These are phyloP conservation scores for Fissipunctia ypsillon DNA, from an alignment of 2,888 invertebrate species.

Conservation along the genomic window DNA sequence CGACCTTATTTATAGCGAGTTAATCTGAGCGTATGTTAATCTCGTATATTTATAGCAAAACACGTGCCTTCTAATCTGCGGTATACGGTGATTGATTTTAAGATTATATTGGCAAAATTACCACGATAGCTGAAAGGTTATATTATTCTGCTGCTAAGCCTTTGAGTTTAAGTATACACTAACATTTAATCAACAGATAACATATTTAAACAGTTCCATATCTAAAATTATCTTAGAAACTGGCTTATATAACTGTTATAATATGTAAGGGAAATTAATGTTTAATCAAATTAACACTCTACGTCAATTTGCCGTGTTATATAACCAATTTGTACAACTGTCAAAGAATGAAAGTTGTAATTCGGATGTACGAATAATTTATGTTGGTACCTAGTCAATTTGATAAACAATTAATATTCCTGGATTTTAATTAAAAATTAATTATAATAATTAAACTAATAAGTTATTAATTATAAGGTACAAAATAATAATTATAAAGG, in stretches of 20 bases:
- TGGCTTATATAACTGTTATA: neutral
- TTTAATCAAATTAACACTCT: no score
- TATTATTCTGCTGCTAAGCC: neutral
- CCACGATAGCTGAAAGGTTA: neutral
- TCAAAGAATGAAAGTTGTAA: neutral
- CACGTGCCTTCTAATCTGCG: slow-evolving; percentile 7
- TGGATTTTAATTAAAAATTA: no score
- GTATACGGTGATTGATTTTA: slow-evolving; percentile 7
- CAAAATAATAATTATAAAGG: no score
- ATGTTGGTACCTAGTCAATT: neutral
- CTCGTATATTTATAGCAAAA: slow-evolving; percentile 20
- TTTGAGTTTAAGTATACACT: neutral
- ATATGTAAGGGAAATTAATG: no score
- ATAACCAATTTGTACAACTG: no score
- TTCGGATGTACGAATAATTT: neutral
- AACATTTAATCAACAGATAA: neutral
- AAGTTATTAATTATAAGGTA: no score
- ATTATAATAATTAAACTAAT: no score
- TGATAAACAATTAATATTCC: neutral
- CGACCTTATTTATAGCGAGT: neutral
- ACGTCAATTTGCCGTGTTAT: no score
- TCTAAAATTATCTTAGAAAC: neutral
- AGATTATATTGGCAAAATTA: neutral
- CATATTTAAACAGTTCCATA: no score
- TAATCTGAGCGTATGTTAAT: slow-evolving; percentile 12